phyloP scores from a whole-genome alignment of 2,113 vertebrate species.

The Chunga burmeisteri region DNA sequence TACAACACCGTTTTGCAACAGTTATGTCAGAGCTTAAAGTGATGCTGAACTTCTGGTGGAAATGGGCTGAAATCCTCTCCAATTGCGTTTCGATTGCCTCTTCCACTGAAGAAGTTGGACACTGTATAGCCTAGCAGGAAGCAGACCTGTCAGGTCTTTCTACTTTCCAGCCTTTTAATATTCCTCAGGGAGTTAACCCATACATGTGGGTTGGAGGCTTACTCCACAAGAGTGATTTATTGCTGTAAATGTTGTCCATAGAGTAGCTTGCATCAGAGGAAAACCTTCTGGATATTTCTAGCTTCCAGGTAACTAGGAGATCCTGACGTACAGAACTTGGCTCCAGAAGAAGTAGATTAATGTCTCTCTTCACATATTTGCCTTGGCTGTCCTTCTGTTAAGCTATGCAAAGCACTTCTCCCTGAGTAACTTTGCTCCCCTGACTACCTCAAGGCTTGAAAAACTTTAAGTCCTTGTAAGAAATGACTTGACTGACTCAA shows the following conservation, averaged over 20 bases:
- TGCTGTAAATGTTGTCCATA: neutral
- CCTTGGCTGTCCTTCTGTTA: neutral
- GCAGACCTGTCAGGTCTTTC: slow-evolving; percentile 25
- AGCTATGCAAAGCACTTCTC: neutral
- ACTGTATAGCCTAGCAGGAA: neutral
- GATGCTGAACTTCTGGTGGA: neutral
- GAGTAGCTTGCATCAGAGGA: slow-evolving; percentile 10
- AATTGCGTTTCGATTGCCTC: neutral
- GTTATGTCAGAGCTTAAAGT: neutral
- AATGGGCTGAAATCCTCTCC: accelerated
- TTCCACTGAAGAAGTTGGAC: neutral
- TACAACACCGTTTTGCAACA: neutral
- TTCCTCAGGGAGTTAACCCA: neutral
- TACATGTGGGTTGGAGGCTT: neutral
- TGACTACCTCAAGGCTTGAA: neutral
- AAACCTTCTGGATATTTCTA: neutral
- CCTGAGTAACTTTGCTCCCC: neutral
- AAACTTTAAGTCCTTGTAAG: neutral
- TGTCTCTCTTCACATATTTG: neutral
- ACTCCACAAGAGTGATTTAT: neutral
- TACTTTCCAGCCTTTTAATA: neutral
- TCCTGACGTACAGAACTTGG: neutral
- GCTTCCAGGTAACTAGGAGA: neutral
- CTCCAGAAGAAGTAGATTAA: neutral
- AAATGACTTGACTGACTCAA: neutral